These are phyloP conservation scores for Enoplosus armatus DNA, from an alignment of 2,797 vertebrate genomes.

Conservation along the genomic window DNA sequence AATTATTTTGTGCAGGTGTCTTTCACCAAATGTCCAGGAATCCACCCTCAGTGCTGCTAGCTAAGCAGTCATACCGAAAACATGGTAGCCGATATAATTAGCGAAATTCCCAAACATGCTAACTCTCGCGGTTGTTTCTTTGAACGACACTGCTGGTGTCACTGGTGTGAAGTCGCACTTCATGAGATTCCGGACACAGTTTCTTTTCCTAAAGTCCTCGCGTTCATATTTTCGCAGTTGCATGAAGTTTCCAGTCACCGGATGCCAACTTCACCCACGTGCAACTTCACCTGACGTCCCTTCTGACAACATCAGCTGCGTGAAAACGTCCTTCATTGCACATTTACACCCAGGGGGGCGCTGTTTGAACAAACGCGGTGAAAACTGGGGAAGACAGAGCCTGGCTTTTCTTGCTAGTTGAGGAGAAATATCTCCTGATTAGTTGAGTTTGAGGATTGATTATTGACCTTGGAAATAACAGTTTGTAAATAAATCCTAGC, in stretches of 20 bases:
- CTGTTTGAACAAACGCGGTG: not conserved
- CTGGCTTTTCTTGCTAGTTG: not conserved
- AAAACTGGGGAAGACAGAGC: not conserved
- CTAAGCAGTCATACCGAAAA: not conserved
- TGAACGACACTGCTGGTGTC: not conserved
- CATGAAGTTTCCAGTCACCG: not conserved
- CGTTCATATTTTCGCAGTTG: not conserved
- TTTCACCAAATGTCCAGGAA: no score
- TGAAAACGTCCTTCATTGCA: not conserved
- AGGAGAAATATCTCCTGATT: not conserved
- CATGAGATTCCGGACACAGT: not conserved
- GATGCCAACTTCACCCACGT: not conserved
- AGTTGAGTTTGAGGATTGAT: not conserved
- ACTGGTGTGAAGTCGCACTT: not conserved
- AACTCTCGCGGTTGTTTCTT: not conserved
- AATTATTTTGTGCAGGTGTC: no score
- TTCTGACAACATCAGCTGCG: not conserved
- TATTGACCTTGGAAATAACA: not conserved
- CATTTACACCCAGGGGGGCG: no score
- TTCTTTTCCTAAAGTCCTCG: not conserved
- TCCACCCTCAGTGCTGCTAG: not conserved
- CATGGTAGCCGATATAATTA: not conserved
- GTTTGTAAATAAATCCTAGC: not conserved
- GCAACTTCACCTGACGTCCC: not conserved
- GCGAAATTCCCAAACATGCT: not conserved